Base-by-base conservation (phyloP, 2,113 vertebrate genomes). In the Noturus placidus region DNA sequence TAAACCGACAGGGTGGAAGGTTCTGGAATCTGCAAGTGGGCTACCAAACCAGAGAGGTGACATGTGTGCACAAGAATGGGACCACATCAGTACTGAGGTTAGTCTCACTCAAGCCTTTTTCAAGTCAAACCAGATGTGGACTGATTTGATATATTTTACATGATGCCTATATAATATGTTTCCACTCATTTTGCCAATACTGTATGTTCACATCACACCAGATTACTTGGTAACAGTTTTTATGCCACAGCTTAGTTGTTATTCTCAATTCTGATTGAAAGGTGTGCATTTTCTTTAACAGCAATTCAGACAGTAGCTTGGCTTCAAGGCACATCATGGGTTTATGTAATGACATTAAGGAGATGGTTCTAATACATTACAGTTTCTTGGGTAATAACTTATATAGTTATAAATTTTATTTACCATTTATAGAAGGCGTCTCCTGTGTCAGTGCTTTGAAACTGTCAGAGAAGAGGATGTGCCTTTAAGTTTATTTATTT, bases 21-120 rank as follows among this genome's bases (percentile, higher is more conserved):
- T 96, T 96, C 27, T 98, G 97, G 97, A 97, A 98, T 90, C 95
- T 99, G 81, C 97, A 98, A 90, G 97, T 99, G 9, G 97, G 98
- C 0, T 99, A 96, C 92, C 98, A 99, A 94, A 98, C 97, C 83
- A 94, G 98, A 84, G 95, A 97, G 82, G 95, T 99, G 61, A 94
- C 92, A 0, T 99, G 98, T 70, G 94, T 94, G 14, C 97, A 99
- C 92, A 97, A 94, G 91, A 98, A 95, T 0, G 97, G 98, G 30
- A 96, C 92, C 79, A 91, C 94, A 7, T 94, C 96, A 20, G 95
- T 95, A 22, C 88, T 98, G 87, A 97, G 97, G 98, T 99, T 95
- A 96, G 80, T 79, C 63, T 54, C 8, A 42, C 5, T 61, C 4
- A 61, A 67, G 27, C 74, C 3, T 76, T n/a, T 72, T 11, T 78